Evolutionary conservation across 2,113 vertebrate genomes (phyloP).

Genomic region (Balaenoptera acutorostrata): DNA sequence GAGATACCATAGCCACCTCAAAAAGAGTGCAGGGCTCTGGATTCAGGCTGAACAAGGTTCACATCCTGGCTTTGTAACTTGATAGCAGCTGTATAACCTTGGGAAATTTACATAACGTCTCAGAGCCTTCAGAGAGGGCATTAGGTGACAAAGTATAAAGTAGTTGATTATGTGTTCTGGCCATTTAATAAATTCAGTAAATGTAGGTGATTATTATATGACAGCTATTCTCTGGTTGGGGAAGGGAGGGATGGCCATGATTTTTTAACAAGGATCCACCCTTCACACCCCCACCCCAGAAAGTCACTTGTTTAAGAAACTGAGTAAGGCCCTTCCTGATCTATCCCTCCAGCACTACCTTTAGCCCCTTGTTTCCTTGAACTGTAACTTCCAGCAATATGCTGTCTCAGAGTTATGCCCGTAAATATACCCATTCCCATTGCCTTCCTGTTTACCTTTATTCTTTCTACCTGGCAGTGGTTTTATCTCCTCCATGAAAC

Average conservation of each 20-base stretch:
- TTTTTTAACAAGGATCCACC: neutral
- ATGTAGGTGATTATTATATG: neutral
- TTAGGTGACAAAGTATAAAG: neutral
- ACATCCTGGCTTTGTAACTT: neutral
- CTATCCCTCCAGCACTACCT: neutral
- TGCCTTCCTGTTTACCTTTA: neutral
- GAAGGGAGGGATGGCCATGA: neutral
- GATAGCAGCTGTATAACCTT: neutral
- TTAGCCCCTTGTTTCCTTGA: neutral
- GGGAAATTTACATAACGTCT: neutral
- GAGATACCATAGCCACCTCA: neutral
- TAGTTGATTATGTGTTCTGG: neutral
- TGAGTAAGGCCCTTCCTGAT: neutral
- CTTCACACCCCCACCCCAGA: neutral
- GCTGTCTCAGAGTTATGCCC: neutral
- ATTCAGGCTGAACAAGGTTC: neutral
- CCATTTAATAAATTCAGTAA: neutral
- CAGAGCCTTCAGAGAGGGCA: neutral
- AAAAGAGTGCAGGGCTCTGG: neutral
- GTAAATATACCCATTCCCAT: neutral
- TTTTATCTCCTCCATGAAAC: neutral
- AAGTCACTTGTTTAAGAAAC: neutral
- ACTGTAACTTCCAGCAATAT: neutral
- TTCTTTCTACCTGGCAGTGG: neutral
- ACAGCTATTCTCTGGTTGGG: neutral